Percentiles rank a stretch among this genome's conserved stretches.
phyloP scores from a whole-genome alignment of 2,113 vertebrate genomes.

The Pterophyllum scalare region DNA sequence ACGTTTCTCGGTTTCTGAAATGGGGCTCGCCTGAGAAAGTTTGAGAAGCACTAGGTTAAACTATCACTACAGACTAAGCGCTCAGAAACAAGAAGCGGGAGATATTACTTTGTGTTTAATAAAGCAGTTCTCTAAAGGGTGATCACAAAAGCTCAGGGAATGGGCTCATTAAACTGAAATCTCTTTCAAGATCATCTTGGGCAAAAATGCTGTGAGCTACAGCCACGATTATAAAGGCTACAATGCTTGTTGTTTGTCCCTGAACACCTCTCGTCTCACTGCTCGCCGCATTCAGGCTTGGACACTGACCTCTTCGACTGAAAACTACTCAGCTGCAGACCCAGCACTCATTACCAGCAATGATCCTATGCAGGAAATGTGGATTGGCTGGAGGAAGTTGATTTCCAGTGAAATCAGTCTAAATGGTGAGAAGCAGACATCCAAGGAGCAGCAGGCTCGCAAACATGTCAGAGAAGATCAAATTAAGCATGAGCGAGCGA shows the following conservation, averaged over 20 bases:
- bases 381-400: too few relatives aligned
- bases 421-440: too few relatives aligned
- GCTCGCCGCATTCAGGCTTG: background rate
- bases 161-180: background rate
- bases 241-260: background rate
- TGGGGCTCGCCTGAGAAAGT: background rate
- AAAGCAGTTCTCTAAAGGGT: background rate
- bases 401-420: too few relatives aligned
- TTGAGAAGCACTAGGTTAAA: slow-evolving; percentile 1
- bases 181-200: too few relatives aligned
- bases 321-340: too few relatives aligned
- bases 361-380: too few relatives aligned
- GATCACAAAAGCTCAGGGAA: background rate
- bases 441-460: too few relatives aligned
- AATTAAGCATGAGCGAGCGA: too few relatives aligned
- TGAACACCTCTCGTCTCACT: background rate
- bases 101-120: background rate
- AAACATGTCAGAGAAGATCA: too few relatives aligned
- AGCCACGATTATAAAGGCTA: background rate
- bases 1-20: background rate
- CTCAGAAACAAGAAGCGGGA: background rate
- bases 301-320: too few relatives aligned
- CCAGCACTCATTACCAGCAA: too few relatives aligned
- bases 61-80: background rate
- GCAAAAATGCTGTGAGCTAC: too few relatives aligned